Evolutionary conservation across 2,797 vertebrate species (phyloP).

Genomic region (Morelia viridis): DNA sequence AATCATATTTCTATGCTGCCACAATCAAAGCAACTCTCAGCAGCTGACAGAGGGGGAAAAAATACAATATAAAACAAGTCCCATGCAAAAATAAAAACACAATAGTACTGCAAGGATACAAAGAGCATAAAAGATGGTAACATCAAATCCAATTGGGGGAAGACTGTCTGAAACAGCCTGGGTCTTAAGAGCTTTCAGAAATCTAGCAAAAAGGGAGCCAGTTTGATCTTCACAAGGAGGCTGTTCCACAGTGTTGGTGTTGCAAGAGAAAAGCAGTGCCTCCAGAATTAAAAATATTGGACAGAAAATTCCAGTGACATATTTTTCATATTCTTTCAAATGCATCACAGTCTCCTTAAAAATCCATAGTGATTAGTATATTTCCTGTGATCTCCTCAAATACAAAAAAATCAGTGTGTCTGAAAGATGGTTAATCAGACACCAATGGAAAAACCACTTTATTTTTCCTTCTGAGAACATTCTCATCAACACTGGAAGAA

Average conservation of each 20-base stretch:
- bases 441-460: not conserved
- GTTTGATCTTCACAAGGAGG: not conserved
- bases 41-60: too few relatives aligned
- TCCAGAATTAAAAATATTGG: not conserved
- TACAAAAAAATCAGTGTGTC: not conserved
- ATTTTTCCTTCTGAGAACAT: conserved; percentile 15
- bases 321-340: not conserved
- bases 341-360: not conserved
- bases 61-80: too few relatives aligned
- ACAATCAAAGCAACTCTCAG: not conserved
- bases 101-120: not conserved
- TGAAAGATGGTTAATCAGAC: not conserved
- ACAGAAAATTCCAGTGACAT: not conserved
- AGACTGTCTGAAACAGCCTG: not conserved
- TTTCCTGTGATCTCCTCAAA: not conserved
- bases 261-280: not conserved
- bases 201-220: not conserved
- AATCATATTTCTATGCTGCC: not conserved
- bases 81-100: too few relatives aligned
- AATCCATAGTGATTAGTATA: not conserved
- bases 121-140: not conserved
- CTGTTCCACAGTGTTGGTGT: not conserved
- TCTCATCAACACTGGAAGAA: not conserved
- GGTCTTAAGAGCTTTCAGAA: not conserved
- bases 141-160: too few relatives aligned